Conservation (phyloP, 2,113 vertebrate genomes). For the Scolopax mira region DNA sequence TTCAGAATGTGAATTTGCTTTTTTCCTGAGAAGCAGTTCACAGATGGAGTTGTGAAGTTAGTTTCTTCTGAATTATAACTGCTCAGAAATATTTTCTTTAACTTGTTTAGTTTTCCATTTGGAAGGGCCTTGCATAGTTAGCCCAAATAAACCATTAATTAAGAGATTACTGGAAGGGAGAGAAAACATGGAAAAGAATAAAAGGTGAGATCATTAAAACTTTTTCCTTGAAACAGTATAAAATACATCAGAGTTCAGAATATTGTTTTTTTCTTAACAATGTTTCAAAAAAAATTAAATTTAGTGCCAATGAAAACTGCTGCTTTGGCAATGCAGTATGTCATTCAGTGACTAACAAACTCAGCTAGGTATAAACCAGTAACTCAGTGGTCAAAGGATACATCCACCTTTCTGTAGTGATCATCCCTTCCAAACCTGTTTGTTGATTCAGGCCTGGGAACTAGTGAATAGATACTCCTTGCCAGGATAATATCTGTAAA, state of each 20-base stretch:
- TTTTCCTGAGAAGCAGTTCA: not conserved
- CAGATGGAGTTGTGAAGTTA: not conserved
- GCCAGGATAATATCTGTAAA: conserved; percentile 6
- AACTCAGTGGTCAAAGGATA: not conserved
- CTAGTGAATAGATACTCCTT: not conserved
- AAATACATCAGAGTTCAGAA: not conserved
- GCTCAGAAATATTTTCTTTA: not conserved
- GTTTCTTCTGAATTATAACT: not conserved
- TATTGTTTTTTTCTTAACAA: not conserved
- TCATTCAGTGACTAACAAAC: not conserved
- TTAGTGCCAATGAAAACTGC: not conserved
- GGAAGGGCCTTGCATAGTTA: not conserved
- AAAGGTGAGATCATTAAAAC: not conserved
- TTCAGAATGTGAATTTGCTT: not conserved
- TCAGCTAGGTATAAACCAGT: not conserved
- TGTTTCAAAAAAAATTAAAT: not conserved
- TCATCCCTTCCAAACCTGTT: not conserved
- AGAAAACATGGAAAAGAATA: not conserved
- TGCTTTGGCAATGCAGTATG: not conserved
- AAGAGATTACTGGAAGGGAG: not conserved
- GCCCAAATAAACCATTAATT: not conserved
- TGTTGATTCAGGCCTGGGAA: conserved; percentile 4
- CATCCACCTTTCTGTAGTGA: not conserved
- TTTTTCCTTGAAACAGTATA: not conserved
- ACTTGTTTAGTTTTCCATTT: not conserved